Conservation (phyloP, 2,113 vertebrate species). For the Xiphophorus hellerii region DNA sequence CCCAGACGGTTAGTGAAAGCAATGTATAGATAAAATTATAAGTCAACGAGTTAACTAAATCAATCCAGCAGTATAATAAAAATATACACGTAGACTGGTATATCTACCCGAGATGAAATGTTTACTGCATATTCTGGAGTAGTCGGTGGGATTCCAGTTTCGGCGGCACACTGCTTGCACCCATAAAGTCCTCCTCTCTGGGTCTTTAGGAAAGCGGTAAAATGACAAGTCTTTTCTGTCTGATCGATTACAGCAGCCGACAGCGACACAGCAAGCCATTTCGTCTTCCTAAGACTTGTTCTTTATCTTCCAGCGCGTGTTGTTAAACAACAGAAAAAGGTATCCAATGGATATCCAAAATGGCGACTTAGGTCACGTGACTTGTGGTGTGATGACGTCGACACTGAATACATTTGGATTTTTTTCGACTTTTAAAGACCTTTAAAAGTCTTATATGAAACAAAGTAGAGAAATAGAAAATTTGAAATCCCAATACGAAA, state of each 20-base stretch:
- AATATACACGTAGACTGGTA: not conserved
- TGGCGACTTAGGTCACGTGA: not conserved
- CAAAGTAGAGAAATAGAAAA: too few species aligned
- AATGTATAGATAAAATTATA: too few species aligned
- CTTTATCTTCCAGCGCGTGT: not conserved
- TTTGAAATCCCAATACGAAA: too few species aligned
- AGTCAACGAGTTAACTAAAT: not conserved
- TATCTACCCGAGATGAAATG: constrained; percentile 2
- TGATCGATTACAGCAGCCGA: not conserved
- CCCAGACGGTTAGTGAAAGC: too few species aligned
- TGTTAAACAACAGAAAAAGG: not conserved
- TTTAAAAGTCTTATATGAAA: too few species aligned
- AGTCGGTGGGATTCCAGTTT: not conserved
- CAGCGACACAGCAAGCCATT: not conserved
- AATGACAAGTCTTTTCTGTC: constrained; percentile 1
- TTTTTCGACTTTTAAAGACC: too few species aligned
- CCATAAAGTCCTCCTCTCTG: not conserved
- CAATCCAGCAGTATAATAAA: not conserved
- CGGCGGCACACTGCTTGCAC: not conserved
- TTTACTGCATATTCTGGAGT: constrained; percentile 2
- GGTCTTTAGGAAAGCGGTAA: not conserved
- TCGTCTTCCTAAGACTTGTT: not conserved
- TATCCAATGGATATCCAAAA: constrained; percentile 1
- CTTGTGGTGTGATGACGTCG: too few species aligned
- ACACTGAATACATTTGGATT: too few species aligned